Evolutionary conservation across 2,113 vertebrate species (phyloP), one percentile per base, ranked within the genome.

Genomic region (Delphinapterus leucas): DNA sequence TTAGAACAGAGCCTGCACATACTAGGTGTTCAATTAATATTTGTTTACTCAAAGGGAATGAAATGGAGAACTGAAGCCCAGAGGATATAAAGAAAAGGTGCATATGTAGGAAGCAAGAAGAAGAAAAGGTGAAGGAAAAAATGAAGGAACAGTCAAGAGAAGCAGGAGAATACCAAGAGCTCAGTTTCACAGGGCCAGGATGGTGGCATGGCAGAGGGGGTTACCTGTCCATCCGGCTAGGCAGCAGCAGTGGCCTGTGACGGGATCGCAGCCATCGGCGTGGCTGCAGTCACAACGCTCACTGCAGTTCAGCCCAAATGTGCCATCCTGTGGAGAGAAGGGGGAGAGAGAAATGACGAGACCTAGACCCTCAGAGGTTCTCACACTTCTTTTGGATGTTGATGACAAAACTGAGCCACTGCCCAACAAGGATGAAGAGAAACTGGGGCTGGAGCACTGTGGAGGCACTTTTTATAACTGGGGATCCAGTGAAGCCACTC

Each of bases 171-270:
- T 4, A 3, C 53, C 41, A 6, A 13, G 33, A 13, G 41, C 38
- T 31, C 2, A 26, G 55, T 8, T 44, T 31, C 74, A 10, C 26
- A 53, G 88, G 55, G 9, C 47, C 47, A 1, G 60, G 92, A 26
- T 2, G 65, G 9, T 7, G 68, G 65, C 3, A 0, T 8, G 44
- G 93, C n/a, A 6, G 47, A 26, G 33, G 55, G 71, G 6, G 98
- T 98, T 98, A 99, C 99, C 99, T 99, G 99, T 99, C 99, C 99
- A 99, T 38, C 99, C 99, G 0, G 99, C 99, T 21, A 99, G 98
- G 97, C 99, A 99, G 98, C 99, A 99, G 97, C 99, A 99, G 98
- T 99, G 99, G 11, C 99, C 99, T 0, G 99, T 99, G 97, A 99
- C 97, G 23, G 99, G 98, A 63, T 99, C 99, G 5, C 99, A 99